Evolutionary conservation across 92 coral and sea anemone genomes (phyloP), one percentile per base, ranked within the genome.

Genomic region (Scolanthus callimorphus): DNA sequence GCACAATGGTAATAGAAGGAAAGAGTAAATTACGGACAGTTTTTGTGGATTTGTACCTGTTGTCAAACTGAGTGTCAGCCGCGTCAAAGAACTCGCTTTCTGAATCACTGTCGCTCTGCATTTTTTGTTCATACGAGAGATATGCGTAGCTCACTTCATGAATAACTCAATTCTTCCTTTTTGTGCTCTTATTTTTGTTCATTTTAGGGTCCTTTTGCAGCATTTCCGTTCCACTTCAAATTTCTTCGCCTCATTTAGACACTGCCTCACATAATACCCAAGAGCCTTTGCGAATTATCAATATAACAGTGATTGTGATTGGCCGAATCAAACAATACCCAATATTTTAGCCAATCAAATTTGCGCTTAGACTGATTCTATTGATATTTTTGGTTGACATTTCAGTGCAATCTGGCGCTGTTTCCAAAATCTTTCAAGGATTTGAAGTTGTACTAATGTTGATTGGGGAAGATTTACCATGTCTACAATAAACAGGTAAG

Each of bases 81-180:
- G 97, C 97, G 64, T 91, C 97, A 72, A 79, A 91, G 56, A 91
- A 91, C 64, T 91, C 97, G 47, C 65, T 67, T 25, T 91, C 97
- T 20, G 92, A 89, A 74, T 91, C 97, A 59, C 97, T 91, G 27
- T 88, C 97, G 41, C 96, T 81, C 58, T 79, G 81, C 91, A 88
- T 69, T n/a, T n/a, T n/a, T n/a, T n/a, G 31, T 62, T 39, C 31
- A 51, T 52, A 54, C 54, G 22, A 10, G 0, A 28, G 26, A 66
- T 28, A 52, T 21, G 19, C 39, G 62, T 39, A 66, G 52, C 23
- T 15, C n/a, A 26, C 27, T 20, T 54, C 31, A 37, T 25, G 51
- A 51, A 4, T 25, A 20, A 27, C 52, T 39, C 46, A 53, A 54
- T 30, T 51, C 13, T 17, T 20, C 37, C 17, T 29, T 27, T 17